phyloP scores from a whole-genome alignment of 64 coral and sea anemone species.

The Montipora cactus region DNA sequence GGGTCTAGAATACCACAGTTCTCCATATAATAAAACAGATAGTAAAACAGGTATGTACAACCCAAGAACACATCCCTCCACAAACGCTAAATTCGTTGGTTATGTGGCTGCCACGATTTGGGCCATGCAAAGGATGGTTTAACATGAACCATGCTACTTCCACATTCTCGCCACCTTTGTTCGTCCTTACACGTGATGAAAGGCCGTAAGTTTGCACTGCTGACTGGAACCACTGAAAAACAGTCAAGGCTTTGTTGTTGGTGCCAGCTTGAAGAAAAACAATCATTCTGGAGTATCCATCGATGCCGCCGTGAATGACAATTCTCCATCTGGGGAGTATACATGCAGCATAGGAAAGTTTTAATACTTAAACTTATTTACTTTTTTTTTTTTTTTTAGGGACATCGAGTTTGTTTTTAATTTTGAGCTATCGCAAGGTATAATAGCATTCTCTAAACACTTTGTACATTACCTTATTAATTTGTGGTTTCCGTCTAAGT shows the following conservation, averaged over 20 bases:
- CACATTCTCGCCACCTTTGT: conserved; percentile 51
- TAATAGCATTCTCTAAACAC: conserved; percentile 27
- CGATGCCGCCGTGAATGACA: conserved; percentile 39
- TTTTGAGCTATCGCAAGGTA: conserved; percentile 6
- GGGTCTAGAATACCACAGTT: conserved; percentile 33
- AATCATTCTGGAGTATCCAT: conserved; percentile 26
- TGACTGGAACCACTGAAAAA: conserved; percentile 3
- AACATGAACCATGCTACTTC: not conserved
- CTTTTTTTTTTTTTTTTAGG: not conserved
- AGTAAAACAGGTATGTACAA: conserved; percentile 45
- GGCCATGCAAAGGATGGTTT: too few species aligned
- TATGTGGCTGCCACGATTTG: too few species aligned
- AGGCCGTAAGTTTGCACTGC: conserved; percentile 31
- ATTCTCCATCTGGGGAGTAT: conserved; percentile 45
- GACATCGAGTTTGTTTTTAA: not conserved
- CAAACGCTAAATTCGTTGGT: conserved; percentile 15
- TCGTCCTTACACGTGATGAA: conserved; percentile 34
- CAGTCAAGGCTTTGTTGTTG: conserved; percentile 47
- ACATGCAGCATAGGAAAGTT: not conserved
- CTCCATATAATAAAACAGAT: conserved; percentile 48
- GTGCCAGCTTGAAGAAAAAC: conserved; percentile 13
- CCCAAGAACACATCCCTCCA: conserved; percentile 44
- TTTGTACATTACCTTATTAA: conserved; percentile 41
- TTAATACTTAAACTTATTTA: not conserved
- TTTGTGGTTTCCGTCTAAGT: conserved; percentile 40